Evolutionary conservation across 1,140 invertebrate genomes (phyloP), one percentile per base, ranked within the genome.

Genomic region (Drosophila neocordata): DNA sequence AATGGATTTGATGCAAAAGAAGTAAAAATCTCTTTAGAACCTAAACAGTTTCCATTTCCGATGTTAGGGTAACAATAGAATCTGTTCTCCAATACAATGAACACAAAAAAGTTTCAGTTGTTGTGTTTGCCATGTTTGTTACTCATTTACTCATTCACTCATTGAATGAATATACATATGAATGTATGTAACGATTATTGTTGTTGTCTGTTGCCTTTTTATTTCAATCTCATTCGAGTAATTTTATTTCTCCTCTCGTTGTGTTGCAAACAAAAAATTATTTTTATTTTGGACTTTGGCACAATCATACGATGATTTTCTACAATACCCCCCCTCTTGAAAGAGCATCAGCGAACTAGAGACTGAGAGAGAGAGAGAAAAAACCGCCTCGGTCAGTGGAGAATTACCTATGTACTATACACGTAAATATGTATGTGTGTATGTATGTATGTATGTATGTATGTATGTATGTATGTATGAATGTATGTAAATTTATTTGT

Each of bases 261-360:
- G 48, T 37, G 67, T 64, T 66, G 73, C 73, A 69, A 76, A 69
- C 63, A 71, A 77, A 65, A 84, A 81, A 87, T 80, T 79, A 79
- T 87, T 87, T 87, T 87, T 88, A 82, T 87, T 88, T 88, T 79
- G 82, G 82, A 87, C 82, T 87, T 87, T 87, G 82, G 68, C 83
- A 88, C 83, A 88, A 79, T 87, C 82, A 87, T 87, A 83, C 82
- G 82, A 87, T 87, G 82, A 87, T 78, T 87, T 81, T 67, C 69
- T 82, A 78, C 82, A 87, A 77, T 77, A 65, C 80, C 44, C 48
- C 57, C 13, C 62, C 53, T 64, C 31, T 67, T 66, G 41, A 41
- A 15, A 62, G 41, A 38, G 24, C 59, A 18, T 27, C 15, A 41
- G 20, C 59, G 20, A 34, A 65, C 15, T 44, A 27, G 24, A 68